Base-by-base conservation (phyloP, 1,140 invertebrate genomes). In the Wasmannia auropunctata region DNA sequence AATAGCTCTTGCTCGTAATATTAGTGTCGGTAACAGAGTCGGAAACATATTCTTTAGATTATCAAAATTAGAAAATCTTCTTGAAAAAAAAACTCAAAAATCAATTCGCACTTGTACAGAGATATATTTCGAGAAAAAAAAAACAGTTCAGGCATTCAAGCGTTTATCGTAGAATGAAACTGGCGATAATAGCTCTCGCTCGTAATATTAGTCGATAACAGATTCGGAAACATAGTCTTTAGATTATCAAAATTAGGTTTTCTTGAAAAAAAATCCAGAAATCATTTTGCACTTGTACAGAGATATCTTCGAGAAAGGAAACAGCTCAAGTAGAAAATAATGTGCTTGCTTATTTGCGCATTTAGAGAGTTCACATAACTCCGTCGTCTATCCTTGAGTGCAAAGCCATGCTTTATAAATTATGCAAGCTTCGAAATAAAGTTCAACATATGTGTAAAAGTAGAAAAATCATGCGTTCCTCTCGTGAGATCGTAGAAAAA, bases 91-190 rank as follows among this genome's bases (percentile, higher is more conserved):
- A n/a, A n/a, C n/a, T n/a, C n/a, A n/a, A n/a, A n/a, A n/a, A n/a
- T n/a, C n/a, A n/a, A n/a, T n/a, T n/a, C n/a, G n/a, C n/a, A n/a
- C n/a, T n/a, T n/a, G n/a, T n/a, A n/a, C n/a, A n/a, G n/a, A n/a
- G n/a, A n/a, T n/a, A n/a, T n/a, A n/a, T n/a, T n/a, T n/a, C n/a
- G n/a, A n/a, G n/a, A n/a, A n/a, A n/a, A n/a, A n/a, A n/a, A n/a
- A n/a, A n/a, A n/a, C n/a, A n/a, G n/a, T n/a, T n/a, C n/a, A n/a
- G n/a, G n/a, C n/a, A 84, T 84, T 84, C 14, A 49, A 62, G 65
- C 40, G 7, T 56, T 81, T 28, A 70, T 81, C 65, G 37, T 11
- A n/a, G 65, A 81, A 56, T 43, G 37, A 81, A 56, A 80, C 43
- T 16, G 31, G 1, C 7, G 62, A 80, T 67, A 40, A 80, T 40